A percentile compares a stretch with the other conserved stretches of the same genome.
Evolutionary conservation across 2,888 invertebrate genomes (phyloP).

Genomic region (Cryptus viduatorius): DNA sequence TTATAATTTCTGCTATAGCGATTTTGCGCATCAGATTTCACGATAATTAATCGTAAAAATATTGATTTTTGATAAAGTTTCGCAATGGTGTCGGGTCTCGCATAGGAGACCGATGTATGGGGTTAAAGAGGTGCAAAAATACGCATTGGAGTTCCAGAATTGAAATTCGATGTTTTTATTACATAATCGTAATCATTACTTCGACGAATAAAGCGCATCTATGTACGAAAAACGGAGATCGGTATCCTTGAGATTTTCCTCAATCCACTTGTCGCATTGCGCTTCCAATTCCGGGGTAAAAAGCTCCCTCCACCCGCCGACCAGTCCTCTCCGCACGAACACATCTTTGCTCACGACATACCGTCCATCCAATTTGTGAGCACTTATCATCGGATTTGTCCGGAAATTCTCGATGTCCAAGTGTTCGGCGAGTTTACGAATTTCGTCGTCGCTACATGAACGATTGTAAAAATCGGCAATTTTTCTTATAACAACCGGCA

Average conservation of each 20-base stretch:
- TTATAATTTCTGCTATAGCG: background rate
- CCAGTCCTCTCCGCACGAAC: slow-evolving; percentile 90
- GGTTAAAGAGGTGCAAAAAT: too few relatives aligned
- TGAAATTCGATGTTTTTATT: background rate
- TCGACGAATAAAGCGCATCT: background rate
- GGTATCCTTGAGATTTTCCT: slow-evolving; percentile 87
- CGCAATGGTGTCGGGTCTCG: too few relatives aligned
- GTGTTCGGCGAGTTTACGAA: slow-evolving; percentile 89
- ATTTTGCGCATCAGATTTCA: too few relatives aligned
- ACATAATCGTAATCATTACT: background rate
- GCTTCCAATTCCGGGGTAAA: slow-evolving; percentile 89
- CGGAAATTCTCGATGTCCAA: slow-evolving; percentile 93
- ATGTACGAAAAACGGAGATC: slow-evolving; percentile 85
- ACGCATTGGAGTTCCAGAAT: background rate
- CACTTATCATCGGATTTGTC: slow-evolving; percentile 92
- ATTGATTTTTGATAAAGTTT: too few relatives aligned
- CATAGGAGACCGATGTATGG: too few relatives aligned
- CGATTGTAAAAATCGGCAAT: slow-evolving; percentile 89
- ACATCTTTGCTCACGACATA: slow-evolving; percentile 84
- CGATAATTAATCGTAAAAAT: too few relatives aligned
- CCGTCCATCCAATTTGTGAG: slow-evolving; percentile 88
- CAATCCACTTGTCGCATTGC: slow-evolving; percentile 90
- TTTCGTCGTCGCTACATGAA: slow-evolving; percentile 86
- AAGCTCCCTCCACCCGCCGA: slow-evolving; percentile 90
- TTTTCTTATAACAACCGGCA: slow-evolving; percentile 86